Conservation (phyloP, 2,113 vertebrate species). For the Pygoscelis antarcticus region DNA sequence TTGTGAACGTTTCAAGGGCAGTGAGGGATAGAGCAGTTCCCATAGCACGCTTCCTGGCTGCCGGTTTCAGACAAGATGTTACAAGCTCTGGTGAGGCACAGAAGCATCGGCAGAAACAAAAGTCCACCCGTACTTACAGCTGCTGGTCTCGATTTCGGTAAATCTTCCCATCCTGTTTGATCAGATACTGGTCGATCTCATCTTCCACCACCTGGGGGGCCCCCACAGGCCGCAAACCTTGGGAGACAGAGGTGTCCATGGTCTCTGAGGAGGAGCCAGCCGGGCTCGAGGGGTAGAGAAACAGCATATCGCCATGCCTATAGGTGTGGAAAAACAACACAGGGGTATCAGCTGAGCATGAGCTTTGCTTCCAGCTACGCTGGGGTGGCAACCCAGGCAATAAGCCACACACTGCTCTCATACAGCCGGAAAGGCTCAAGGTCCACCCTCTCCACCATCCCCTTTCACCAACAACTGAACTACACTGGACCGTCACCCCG, state of each 20-base stretch:
- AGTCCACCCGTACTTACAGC: conserved; percentile 81
- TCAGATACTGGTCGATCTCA: conserved; percentile 93
- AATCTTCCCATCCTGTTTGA: conserved; percentile 96
- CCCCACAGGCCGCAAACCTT: conserved; percentile 75
- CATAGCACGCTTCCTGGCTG: not conserved
- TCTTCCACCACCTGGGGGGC: conserved; percentile 87
- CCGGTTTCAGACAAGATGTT: not conserved
- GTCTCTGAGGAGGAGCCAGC: conserved; percentile 86
- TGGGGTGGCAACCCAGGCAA: not conserved
- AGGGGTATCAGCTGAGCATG: not conserved
- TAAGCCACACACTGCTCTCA: not conserved
- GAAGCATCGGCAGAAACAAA: not conserved
- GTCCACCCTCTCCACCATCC: not conserved
- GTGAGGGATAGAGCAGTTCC: not conserved
- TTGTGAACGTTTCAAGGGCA: not conserved
- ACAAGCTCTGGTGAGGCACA: not conserved
- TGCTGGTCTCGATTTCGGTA: conserved; percentile 92
- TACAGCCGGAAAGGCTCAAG: not conserved
- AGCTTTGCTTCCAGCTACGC: not conserved
- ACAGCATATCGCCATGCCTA: conserved; percentile 97
- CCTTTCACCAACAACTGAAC: not conserved
- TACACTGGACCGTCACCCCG: not conserved
- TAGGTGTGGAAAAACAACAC: not conserved
- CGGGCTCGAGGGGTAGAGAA: conserved; percentile 84
- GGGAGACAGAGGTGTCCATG: conserved; percentile 88